A percentile compares a stretch with the other conserved stretches of the same genome.
Evolutionary conservation across 1,140 invertebrate genomes (phyloP).

Genomic region (Rhopalosiphum maidis): DNA sequence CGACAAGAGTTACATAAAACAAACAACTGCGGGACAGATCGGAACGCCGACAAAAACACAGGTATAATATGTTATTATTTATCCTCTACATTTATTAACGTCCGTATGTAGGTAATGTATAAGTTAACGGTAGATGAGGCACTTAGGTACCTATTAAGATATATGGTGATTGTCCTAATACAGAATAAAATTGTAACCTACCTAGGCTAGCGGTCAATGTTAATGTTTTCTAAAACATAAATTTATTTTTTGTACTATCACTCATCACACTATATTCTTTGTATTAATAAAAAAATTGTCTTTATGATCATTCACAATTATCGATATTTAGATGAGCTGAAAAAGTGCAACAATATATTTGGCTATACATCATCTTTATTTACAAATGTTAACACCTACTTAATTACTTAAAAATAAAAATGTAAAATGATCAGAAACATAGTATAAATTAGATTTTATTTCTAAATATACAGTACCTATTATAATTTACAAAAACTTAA

Average conservation of each 20-base stretch:
- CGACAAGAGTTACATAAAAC: conserved; percentile 90
- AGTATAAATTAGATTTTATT: not conserved
- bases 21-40: conserved; percentile 65
- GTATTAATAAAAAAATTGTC: not conserved
- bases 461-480: not conserved
- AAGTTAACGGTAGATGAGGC: not conserved
- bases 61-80: conserved; percentile 35
- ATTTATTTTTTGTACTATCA: not conserved
- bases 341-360: not conserved
- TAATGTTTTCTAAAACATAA: not conserved
- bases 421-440: not conserved
- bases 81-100: not conserved
- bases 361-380: not conserved
- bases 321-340: not conserved
- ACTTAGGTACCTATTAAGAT: not conserved
- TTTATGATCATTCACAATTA: not conserved
- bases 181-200: not conserved
- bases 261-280: not conserved
- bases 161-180: not conserved
- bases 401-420: not conserved
- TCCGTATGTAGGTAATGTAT: not conserved
- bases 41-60: conserved; percentile 53
- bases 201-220: not conserved
- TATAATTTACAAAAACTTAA: not conserved
- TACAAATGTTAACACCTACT: not conserved